Conservation (phyloP, 2,797 vertebrate species). For the Danio choprae region DNA sequence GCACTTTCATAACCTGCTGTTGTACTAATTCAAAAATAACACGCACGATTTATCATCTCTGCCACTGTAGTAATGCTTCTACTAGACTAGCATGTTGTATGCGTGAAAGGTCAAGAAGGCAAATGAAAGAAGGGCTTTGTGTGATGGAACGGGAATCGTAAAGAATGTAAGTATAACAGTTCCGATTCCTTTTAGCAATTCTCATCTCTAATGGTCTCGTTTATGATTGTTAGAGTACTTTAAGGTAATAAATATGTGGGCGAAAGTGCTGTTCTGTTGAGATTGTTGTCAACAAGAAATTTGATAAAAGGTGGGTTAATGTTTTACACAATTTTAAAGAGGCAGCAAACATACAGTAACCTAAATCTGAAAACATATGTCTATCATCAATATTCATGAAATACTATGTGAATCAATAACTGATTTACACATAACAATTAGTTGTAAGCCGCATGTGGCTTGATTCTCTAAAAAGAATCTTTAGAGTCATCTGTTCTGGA, state of each 20-base stretch:
- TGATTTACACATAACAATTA: background rate
- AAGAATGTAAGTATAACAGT: background rate
- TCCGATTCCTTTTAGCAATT: background rate
- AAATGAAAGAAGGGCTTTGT: constrained; percentile 21
- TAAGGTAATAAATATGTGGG: background rate
- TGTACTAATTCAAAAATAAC: constrained; percentile 82
- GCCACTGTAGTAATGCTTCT: constrained; percentile 55
- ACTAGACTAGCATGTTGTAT: constrained; percentile 29
- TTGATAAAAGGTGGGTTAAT: background rate
- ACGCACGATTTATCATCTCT: constrained; percentile 76
- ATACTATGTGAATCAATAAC: background rate
- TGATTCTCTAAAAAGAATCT: background rate
- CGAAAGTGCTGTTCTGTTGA: background rate
- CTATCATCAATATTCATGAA: background rate
- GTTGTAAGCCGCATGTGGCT: background rate
- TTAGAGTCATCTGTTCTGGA: background rate
- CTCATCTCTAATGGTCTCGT: background rate
- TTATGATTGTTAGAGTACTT: background rate
- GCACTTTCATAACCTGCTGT: constrained; percentile 77
- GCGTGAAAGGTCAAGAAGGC: constrained; percentile 12
- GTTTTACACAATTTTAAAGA: background rate
- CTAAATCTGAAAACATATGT: background rate
- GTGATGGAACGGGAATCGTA: background rate
- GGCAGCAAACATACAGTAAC: background rate
- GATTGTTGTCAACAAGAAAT: background rate